These are phyloP conservation scores for Blastomussa wellsi DNA, from an alignment of 92 coral and sea anemone species.

Conservation along the genomic window DNA sequence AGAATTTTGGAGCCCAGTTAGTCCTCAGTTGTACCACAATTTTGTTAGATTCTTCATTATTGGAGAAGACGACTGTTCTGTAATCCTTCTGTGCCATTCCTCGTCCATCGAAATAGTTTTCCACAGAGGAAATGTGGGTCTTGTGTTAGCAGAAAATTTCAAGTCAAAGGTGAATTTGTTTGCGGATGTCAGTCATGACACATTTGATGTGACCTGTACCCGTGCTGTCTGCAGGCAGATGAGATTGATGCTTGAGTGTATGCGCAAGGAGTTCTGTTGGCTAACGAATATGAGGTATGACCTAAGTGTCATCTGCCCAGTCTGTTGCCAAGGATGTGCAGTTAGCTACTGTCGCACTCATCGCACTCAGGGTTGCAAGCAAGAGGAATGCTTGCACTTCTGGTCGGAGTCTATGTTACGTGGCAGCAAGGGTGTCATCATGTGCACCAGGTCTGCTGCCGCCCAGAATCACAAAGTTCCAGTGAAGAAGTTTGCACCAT, in stretches of 20 bases:
- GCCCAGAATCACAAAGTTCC: conserved; percentile 26
- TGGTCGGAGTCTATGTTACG: conserved; percentile 33
- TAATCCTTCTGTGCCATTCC: conserved; percentile 30
- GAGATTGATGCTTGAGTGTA: conserved; percentile 33
- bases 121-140: conserved; percentile 15
- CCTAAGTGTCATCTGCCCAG: conserved; percentile 45
- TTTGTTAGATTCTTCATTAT: conserved; percentile 43
- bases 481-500: conserved; percentile 28
- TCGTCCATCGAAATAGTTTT: conserved; percentile 30
- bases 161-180: background rate
- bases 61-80: conserved; percentile 33
- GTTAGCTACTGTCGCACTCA: conserved; percentile 28
- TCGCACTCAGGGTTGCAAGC: conserved; percentile 12
- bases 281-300: conserved; percentile 26
- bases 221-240: conserved; percentile 29
- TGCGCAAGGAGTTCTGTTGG: conserved; percentile 58
- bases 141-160: background rate
- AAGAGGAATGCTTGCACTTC: conserved; percentile 50
- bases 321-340: conserved; percentile 42
- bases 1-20: conserved; percentile 7
- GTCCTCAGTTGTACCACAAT: conserved; percentile 39
- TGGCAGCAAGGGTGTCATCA: background rate
- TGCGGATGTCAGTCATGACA: background rate
- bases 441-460: conserved; percentile 18
- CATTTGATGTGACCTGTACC: conserved; percentile 18